These are phyloP conservation scores for Lepidochrysops patricia DNA, from an alignment of 2,888 invertebrate genomes.

Conservation along the genomic window DNA sequence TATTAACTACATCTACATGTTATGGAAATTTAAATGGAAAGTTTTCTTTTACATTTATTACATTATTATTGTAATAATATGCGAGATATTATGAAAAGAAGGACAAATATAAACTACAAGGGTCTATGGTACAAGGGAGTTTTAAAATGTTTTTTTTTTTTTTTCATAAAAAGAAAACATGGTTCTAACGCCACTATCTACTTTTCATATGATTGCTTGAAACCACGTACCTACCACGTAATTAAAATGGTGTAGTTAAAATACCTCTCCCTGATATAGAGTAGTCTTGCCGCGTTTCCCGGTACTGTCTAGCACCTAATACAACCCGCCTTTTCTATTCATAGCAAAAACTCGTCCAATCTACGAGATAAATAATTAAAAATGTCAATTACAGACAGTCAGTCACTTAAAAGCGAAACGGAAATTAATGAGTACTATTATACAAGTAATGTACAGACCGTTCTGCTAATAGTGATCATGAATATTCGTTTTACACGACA, in stretches of 20 bases:
- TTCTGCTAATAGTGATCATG: too few relatives aligned
- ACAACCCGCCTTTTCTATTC: conserved; percentile 17
- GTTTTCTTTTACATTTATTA: too few relatives aligned
- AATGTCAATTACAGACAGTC: conserved; percentile 24
- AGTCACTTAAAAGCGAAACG: neutral
- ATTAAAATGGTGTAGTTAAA: conserved; percentile 6
- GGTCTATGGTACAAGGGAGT: too few relatives aligned
- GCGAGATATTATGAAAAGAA: too few relatives aligned
- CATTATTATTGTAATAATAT: too few relatives aligned
- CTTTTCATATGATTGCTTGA: neutral
- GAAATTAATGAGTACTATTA: neutral
- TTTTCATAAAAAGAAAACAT: too few relatives aligned
- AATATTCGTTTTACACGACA: too few relatives aligned
- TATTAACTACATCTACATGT: too few relatives aligned
- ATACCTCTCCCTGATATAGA: neutral
- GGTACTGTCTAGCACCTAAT: neutral
- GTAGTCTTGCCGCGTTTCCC: neutral
- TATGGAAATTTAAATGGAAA: too few relatives aligned
- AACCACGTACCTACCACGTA: neutral
- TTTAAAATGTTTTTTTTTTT: too few relatives aligned
- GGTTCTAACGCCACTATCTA: neutral
- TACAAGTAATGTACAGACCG: too few relatives aligned
- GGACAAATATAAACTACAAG: too few relatives aligned
- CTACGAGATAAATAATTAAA: conserved; percentile 25
- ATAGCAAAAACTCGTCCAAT: conserved; percentile 23